Base-by-base conservation (phyloP, 2,797 vertebrate species). In the Ctenopoma kingsleyae region DNA sequence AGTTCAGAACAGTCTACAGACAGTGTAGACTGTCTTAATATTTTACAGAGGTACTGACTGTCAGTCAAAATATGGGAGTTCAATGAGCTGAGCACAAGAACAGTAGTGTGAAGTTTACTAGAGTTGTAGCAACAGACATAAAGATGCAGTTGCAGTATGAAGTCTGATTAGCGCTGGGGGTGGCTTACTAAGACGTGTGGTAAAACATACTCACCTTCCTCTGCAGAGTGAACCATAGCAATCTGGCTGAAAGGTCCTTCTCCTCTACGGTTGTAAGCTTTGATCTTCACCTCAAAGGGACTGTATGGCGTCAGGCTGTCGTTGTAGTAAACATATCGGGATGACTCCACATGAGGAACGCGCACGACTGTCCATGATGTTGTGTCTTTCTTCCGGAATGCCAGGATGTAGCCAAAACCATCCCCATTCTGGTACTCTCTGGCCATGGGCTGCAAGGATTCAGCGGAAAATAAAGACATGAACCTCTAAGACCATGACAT, bases 351-450 rank as follows among this genome's bases (percentile, higher is more conserved):
- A 0, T 95, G 93, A 0, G 94, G 93, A 56, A 98, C 91, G 27
- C 76, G 92, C 17, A 93, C 94, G 0, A 74, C 84, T 17, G 88
- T 88, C 98, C 98, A 99, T 0, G 43, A 46, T 0, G 85, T 53
- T 8, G 88, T 70, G 69, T 94, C 95, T 79, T 91, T 93, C 92
- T 89, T 95, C 73, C 94, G 95, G 84, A 99, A 98, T 0, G 94
- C 95, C 92, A 99, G 78, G 60, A 96, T 78, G 90, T 99, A 99
- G 61, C 98, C 98, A 27, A 99, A 99, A 58, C 94, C 95, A 0
- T 97, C 97, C 2, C 98, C 98, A 0, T 99, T 97, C 92, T 99
- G 98, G 86, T 99, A 99, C 82, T 99, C 97, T 74, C 96, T 91
- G 20, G 95, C 93, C 68, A 94, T 94, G 0, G 96, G 94, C 98